Conservation (phyloP, 2,888 invertebrate species). For the Sericinus montela region DNA sequence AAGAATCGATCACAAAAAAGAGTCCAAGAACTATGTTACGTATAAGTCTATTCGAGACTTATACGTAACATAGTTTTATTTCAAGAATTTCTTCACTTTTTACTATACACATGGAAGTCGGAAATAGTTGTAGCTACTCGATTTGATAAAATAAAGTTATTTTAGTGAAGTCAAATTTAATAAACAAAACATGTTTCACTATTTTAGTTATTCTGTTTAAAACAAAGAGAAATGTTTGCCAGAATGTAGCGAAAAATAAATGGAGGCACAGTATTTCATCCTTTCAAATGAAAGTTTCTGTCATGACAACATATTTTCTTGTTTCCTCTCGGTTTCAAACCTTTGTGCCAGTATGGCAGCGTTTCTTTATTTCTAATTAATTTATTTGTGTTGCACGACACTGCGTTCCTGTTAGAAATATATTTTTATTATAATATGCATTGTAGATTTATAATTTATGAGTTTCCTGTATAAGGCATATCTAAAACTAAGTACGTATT, state of each 20-base stretch:
- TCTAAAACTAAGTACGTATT: too few relatives aligned
- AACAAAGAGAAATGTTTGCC: constrained; percentile 17
- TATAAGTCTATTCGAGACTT: too few relatives aligned
- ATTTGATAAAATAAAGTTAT: background rate
- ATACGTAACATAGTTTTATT: background rate
- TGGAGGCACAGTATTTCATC: constrained; percentile 16
- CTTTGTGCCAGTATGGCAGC: constrained; percentile 6
- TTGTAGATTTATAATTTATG: too few relatives aligned
- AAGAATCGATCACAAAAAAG: too few relatives aligned
- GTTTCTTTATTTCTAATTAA: constrained; percentile 8
- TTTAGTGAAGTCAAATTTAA: constrained; percentile 1
- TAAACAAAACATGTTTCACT: constrained; percentile 6
- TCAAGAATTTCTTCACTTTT: background rate
- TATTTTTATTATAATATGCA: too few relatives aligned
- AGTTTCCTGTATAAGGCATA: too few relatives aligned
- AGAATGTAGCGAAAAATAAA: constrained; percentile 16
- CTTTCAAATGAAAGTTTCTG: constrained; percentile 18
- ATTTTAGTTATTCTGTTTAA: constrained; percentile 14
- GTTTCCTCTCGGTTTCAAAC: constrained; percentile 6
- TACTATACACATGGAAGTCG: too few relatives aligned
- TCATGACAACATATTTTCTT: constrained; percentile 18
- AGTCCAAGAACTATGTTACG: too few relatives aligned
- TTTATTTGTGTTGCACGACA: background rate
- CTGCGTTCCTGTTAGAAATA: too few relatives aligned
- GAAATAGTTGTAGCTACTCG: too few relatives aligned